Evolutionary conservation across 2,797 vertebrate genomes (phyloP).

Genomic region (Sardinella longiceps): DNA sequence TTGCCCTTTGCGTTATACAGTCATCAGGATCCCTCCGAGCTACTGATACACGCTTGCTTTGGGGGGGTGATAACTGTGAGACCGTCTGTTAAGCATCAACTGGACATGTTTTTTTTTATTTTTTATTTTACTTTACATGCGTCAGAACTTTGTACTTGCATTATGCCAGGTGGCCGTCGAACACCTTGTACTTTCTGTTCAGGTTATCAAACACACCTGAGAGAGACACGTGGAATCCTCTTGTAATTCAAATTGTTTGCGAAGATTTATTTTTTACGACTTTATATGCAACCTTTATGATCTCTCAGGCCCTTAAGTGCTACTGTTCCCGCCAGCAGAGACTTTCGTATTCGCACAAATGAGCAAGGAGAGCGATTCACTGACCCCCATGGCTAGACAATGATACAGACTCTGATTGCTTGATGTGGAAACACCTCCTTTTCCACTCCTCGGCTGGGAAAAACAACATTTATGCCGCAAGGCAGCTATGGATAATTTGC

Average conservation of each 20-base stretch:
- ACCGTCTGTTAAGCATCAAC: background rate
- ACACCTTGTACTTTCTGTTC: background rate
- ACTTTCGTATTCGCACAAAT: background rate
- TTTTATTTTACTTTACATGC: no score
- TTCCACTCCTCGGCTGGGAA: background rate
- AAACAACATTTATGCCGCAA: background rate
- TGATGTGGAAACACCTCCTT: conserved; percentile 2
- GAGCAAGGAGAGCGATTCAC: background rate
- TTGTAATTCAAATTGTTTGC: conserved; percentile 9
- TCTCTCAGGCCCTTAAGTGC: background rate
- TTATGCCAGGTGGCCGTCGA: background rate
- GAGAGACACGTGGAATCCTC: background rate
- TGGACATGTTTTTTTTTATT: background rate
- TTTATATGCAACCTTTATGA: background rate
- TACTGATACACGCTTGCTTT: background rate
- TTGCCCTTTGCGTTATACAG: background rate
- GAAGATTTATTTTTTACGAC: background rate
- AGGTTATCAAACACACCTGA: background rate
- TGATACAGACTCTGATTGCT: background rate
- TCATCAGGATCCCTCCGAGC: background rate
- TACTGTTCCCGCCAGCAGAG: background rate
- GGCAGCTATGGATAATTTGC: conserved; percentile 2
- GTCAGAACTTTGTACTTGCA: background rate
- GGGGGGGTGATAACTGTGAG: background rate
- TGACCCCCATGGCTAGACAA: background rate